A percentile compares a stretch with the other conserved stretches of the same genome.
Conservation (phyloP, 2,113 vertebrate species). For the Tichodroma muraria region DNA sequence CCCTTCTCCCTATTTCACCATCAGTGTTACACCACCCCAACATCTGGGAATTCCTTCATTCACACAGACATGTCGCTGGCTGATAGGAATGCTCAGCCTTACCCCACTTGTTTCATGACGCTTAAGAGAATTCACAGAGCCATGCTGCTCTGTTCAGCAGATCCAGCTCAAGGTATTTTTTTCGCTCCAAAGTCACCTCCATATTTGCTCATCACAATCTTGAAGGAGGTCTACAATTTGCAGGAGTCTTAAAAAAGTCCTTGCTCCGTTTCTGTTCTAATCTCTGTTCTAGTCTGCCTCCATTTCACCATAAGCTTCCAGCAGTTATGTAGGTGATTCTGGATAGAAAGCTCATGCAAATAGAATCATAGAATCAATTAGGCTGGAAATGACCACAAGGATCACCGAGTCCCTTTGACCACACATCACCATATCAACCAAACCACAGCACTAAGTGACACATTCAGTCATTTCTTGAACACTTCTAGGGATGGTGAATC, state of each 20-base stretch:
- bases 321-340: neutral
- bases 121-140: neutral
- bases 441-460: neutral
- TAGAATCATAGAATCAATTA: neutral
- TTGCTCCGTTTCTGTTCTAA: neutral
- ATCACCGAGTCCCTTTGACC: neutral
- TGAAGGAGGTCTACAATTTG: neutral
- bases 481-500: neutral
- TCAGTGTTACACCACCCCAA: neutral
- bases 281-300: neutral
- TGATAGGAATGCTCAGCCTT: neutral
- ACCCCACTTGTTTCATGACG: neutral
- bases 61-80: rapidly evolving
- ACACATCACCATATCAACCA: neutral
- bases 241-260: neutral
- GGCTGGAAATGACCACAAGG: neutral
- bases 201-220: neutral
- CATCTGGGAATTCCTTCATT: neutral
- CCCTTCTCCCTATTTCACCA: neutral
- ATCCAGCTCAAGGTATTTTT: neutral
- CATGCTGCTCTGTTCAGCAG: neutral
- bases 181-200: neutral
- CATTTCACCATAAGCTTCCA: neutral
- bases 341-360: neutral
- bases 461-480: neutral